Percentiles rank a stretch among this genome's conserved stretches.
phyloP scores from a whole-genome alignment of 2,113 vertebrate genomes.

The Dolichallabes microphthalmus region DNA sequence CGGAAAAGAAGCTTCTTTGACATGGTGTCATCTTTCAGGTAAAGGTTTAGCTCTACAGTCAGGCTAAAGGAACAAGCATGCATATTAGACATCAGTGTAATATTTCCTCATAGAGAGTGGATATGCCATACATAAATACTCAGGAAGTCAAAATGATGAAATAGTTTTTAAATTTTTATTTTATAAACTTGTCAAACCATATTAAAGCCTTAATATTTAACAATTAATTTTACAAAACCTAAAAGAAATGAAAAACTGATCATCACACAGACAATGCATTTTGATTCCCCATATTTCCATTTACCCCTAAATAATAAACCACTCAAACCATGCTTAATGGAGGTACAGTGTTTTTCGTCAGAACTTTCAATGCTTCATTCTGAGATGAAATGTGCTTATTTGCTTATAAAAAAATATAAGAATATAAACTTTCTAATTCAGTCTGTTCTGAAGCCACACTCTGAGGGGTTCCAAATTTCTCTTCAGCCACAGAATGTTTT shows the following conservation, averaged over 20 bases:
- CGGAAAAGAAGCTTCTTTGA: background rate
- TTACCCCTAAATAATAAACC: slow-evolving; percentile 26
- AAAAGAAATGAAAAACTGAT: background rate
- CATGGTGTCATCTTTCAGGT: background rate
- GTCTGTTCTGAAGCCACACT: slow-evolving; percentile 66
- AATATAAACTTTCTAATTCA: slow-evolving; percentile 44
- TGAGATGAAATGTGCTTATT: background rate
- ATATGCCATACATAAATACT: background rate
- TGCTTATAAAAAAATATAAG: slow-evolving; percentile 17
- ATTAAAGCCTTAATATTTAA: slow-evolving; percentile 1
- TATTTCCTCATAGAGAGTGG: background rate
- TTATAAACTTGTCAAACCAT: slow-evolving; percentile 9
- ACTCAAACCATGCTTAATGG: slow-evolving; percentile 38
- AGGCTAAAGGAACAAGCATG: background rate
- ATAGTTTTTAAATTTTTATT: background rate
- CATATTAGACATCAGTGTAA: background rate
- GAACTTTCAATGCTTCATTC: background rate
- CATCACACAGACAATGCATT: slow-evolving; percentile 8
- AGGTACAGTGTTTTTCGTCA: background rate
- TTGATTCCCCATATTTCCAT: background rate
- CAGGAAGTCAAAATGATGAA: background rate
- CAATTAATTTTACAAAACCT: slow-evolving; percentile 9
- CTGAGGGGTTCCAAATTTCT: slow-evolving; percentile 71
- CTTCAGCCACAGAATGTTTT: slow-evolving; percentile 75
- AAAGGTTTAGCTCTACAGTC: background rate